Conservation (phyloP, 2,888 invertebrate genomes). For the Tiliacea citrago region DNA sequence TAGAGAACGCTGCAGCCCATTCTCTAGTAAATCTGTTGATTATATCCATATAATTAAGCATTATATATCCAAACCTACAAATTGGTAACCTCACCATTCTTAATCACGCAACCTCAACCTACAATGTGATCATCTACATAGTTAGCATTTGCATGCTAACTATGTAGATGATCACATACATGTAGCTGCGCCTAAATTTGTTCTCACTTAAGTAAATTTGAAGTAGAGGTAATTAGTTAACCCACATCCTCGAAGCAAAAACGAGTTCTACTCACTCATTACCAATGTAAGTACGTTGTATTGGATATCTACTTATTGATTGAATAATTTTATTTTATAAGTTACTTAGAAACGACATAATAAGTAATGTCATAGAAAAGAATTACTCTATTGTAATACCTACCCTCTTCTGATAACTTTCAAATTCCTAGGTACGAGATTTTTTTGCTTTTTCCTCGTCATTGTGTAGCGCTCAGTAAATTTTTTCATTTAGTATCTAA, state of each 20-base stretch:
- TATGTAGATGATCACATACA: too few relatives aligned
- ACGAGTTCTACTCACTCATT: slow-evolving; percentile 38
- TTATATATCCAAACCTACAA: not conserved
- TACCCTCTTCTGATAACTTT: not conserved
- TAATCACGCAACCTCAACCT: slow-evolving; percentile 17
- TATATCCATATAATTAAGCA: not conserved
- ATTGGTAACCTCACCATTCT: slow-evolving; percentile 3
- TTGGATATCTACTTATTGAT: slow-evolving; percentile 4
- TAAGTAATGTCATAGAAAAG: not conserved
- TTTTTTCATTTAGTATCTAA: not conserved
- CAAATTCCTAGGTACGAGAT: not conserved
- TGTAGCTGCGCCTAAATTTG: slow-evolving; percentile 52
- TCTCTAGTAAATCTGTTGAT: too few relatives aligned
- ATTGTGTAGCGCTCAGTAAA: not conserved
- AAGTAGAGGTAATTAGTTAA: slow-evolving; percentile 50
- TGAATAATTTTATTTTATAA: not conserved
- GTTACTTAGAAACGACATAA: not conserved
- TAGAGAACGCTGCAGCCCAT: too few relatives aligned
- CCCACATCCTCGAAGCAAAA: slow-evolving; percentile 38
- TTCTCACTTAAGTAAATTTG: slow-evolving; percentile 56
- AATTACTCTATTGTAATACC: not conserved
- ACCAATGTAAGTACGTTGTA: not conserved
- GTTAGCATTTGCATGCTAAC: slow-evolving; percentile 38
- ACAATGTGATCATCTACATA: slow-evolving; percentile 39
- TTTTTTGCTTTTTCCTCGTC: not conserved